Percentiles rank a stretch among this genome's conserved stretches.
These are phyloP conservation scores for Amphiura filiformis DNA, from an alignment of 35 echinoderm and acorn worm species.

Conservation along the genomic window DNA sequence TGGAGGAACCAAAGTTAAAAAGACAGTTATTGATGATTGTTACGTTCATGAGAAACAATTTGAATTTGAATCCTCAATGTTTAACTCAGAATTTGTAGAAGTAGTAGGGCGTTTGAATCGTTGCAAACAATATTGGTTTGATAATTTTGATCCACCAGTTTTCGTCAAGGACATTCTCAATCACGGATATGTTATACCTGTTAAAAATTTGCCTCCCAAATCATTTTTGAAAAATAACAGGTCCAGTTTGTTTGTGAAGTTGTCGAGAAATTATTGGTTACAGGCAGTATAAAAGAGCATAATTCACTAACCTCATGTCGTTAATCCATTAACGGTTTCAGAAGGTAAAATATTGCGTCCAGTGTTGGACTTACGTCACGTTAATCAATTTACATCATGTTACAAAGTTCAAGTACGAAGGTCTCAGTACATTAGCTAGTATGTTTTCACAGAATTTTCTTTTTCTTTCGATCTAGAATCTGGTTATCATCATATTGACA, in stretches of 20 bases:
- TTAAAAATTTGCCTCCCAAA: neutral
- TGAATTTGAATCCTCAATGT: neutral
- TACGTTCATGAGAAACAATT: neutral
- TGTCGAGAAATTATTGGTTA: neutral
- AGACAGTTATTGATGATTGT: conserved; percentile 24
- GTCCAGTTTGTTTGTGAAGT: conserved; percentile 21
- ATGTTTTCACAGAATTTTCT: neutral
- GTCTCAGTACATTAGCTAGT: neutral
- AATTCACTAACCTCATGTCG: neutral
- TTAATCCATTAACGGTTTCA: conserved; percentile 9
- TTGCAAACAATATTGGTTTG: conserved; percentile 22
- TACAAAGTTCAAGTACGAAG: neutral
- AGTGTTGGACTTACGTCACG: conserved; percentile 23
- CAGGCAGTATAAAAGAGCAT: conserved; percentile 31
- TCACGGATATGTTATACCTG: conserved; percentile 10
- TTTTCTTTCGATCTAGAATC: neutral
- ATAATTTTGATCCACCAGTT: neutral
- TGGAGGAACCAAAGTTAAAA: neutral
- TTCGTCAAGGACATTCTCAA: conserved; percentile 1
- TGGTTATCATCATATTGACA: neutral
- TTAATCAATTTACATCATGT: conserved; percentile 9
- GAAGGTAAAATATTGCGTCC: conserved; percentile 37
- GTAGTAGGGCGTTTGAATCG: conserved; percentile 18
- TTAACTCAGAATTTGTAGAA: neutral
- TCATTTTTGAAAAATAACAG: conserved; percentile 24